These are phyloP conservation scores for Troides oblongomaculatus DNA, from an alignment of 2,888 invertebrate genomes.

Conservation along the genomic window DNA sequence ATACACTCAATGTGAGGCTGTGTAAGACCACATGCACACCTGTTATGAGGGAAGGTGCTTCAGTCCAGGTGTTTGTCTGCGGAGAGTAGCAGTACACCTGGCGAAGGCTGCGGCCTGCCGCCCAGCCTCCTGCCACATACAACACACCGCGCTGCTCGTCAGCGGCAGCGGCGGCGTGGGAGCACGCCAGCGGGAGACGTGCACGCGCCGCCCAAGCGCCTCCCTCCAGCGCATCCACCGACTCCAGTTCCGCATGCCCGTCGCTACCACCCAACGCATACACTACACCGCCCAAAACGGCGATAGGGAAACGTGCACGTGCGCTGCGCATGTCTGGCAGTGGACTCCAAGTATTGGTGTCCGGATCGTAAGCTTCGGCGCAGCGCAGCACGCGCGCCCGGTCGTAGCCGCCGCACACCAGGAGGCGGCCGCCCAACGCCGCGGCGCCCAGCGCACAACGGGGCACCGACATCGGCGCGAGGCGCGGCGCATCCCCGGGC, in stretches of 20 bases:
- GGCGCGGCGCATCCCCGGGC: slow-evolving; percentile 53
- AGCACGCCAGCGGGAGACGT: slow-evolving; percentile 78
- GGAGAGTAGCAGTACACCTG: slow-evolving; percentile 88
- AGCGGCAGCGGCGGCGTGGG: slow-evolving; percentile 87
- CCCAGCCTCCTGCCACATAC: slow-evolving; percentile 90
- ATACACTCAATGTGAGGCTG: background rate
- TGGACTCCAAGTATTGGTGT: slow-evolving; percentile 83
- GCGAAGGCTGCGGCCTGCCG: slow-evolving; percentile 78
- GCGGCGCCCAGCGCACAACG: slow-evolving; percentile 89
- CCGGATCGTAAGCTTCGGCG: slow-evolving; percentile 87
- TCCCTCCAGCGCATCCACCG: slow-evolving; percentile 52
- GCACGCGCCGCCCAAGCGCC: slow-evolving; percentile 42
- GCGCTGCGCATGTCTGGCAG: slow-evolving; percentile 86
- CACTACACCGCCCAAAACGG: slow-evolving; percentile 82
- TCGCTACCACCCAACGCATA: slow-evolving; percentile 91
- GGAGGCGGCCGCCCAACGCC: slow-evolving; percentile 83
- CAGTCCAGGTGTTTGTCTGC: slow-evolving; percentile 81
- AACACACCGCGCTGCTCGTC: slow-evolving; percentile 78
- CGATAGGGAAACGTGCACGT: slow-evolving; percentile 89
- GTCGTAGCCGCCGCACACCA: slow-evolving; percentile 92
- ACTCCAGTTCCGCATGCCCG: slow-evolving; percentile 89
- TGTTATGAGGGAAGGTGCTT: slow-evolving; percentile 82
- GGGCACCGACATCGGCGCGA: slow-evolving; percentile 75
- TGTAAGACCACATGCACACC: slow-evolving; percentile 59
- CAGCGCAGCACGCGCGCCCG: slow-evolving; percentile 89